Evolutionary conservation across 2,888 invertebrate genomes (phyloP).

Genomic region (Drosophila vallismaia): DNA sequence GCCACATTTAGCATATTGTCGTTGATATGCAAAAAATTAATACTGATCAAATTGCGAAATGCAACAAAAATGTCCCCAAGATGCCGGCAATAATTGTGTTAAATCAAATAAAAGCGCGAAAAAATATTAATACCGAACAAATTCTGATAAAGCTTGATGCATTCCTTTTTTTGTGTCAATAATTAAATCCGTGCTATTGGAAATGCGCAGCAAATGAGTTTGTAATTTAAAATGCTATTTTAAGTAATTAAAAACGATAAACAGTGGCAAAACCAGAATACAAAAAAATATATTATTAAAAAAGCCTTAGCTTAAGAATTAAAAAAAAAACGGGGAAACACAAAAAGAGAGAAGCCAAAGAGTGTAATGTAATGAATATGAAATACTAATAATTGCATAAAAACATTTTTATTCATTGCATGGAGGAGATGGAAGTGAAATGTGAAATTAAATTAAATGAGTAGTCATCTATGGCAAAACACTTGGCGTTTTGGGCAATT

Average conservation of each 20-base stretch:
- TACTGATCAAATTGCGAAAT: constrained; percentile 48
- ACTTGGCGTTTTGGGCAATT: constrained; percentile 56
- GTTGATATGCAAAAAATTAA: constrained; percentile 52
- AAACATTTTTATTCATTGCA: constrained; percentile 19
- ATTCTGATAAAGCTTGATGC: constrained; percentile 47
- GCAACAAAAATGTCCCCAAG: constrained; percentile 22
- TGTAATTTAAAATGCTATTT: constrained; percentile 70
- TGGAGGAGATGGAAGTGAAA: neutral
- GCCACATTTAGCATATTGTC: constrained; percentile 46
- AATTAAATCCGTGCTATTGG: constrained; percentile 43
- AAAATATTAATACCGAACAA: constrained; percentile 28
- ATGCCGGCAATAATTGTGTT: constrained; percentile 29
- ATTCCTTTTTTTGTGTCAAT: constrained; percentile 47
- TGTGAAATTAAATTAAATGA: constrained; percentile 28
- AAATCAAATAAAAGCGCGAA: constrained; percentile 24
- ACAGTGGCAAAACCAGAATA: constrained; percentile 23
- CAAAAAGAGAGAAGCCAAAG: constrained; percentile 5
- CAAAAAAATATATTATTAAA: constrained; percentile 27
- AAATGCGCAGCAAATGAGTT: constrained; percentile 49
- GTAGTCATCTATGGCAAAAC: constrained; percentile 40
- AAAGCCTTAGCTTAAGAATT: constrained; percentile 54
- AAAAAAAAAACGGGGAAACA: constrained; percentile 11
- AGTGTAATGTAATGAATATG: constrained; percentile 28
- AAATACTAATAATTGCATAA: constrained; percentile 32
- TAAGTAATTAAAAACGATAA: constrained; percentile 60